Evolutionary conservation across 1,140 invertebrate genomes (phyloP).

Genomic region (Solen grandis): DNA sequence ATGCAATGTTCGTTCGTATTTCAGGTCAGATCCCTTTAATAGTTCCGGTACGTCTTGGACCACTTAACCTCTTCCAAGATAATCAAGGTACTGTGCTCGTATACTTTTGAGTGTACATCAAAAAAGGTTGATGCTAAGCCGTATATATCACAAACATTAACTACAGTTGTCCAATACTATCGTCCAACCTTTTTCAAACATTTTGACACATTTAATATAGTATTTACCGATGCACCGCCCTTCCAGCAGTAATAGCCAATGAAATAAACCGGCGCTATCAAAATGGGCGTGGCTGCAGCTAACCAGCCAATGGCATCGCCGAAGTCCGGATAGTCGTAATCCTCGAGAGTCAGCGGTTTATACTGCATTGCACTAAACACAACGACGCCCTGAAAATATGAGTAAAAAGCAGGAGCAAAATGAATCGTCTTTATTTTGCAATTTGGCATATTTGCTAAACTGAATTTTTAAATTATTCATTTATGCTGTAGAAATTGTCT

Average conservation of each 20-base stretch:
- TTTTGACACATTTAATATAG: background rate
- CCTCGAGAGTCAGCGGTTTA: slow-evolving; percentile 24
- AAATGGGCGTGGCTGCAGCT: slow-evolving; percentile 16
- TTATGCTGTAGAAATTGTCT: too few relatives aligned
- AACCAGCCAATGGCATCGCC: slow-evolving; percentile 53
- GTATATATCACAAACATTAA: background rate
- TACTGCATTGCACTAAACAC: slow-evolving; percentile 40
- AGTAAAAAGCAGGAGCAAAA: background rate
- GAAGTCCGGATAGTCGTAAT: slow-evolving; percentile 40
- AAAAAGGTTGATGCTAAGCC: background rate
- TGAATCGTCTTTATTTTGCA: background rate
- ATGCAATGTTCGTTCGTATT: too few relatives aligned
- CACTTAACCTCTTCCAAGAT: background rate
- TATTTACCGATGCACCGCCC: slow-evolving; percentile 35
- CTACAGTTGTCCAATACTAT: background rate
- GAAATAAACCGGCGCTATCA: slow-evolving; percentile 41
- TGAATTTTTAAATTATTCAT: too few relatives aligned
- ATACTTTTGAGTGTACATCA: background rate
- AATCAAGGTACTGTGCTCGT: background rate
- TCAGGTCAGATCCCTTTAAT: too few relatives aligned
- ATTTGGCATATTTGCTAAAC: background rate
- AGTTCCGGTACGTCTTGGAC: background rate
- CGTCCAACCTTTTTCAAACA: background rate
- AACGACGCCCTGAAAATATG: slow-evolving; percentile 48
- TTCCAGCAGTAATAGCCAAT: slow-evolving; percentile 42